Conservation (phyloP, 2,113 vertebrate species). For the Trematocara stigmaticum region DNA sequence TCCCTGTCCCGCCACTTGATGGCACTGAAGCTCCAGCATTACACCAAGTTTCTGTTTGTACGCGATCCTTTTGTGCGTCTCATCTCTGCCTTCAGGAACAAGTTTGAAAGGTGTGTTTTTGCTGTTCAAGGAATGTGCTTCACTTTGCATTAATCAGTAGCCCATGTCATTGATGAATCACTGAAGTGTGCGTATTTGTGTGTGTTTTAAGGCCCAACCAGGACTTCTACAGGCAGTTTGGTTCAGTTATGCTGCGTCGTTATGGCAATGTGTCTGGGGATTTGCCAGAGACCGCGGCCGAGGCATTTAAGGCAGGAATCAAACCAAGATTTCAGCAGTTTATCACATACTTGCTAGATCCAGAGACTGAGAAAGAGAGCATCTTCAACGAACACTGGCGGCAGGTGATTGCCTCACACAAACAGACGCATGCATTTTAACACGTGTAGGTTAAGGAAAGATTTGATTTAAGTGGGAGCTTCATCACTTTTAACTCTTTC, state of each 20-base stretch:
- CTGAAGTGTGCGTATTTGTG: background rate
- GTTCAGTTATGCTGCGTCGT: constrained; percentile 76
- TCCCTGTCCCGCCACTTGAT: constrained; percentile 63
- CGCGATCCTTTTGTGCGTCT: constrained; percentile 93
- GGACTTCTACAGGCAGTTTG: constrained; percentile 86
- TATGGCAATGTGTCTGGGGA: constrained; percentile 70
- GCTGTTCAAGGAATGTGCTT: background rate
- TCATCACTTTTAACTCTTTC: background rate
- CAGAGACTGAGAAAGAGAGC: constrained; percentile 34
- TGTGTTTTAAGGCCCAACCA: constrained; percentile 77
- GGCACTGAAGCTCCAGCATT: constrained; percentile 77
- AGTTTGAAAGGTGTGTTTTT: constrained; percentile 75
- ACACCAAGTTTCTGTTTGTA: constrained; percentile 95
- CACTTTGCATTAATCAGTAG: background rate
- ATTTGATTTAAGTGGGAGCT: background rate
- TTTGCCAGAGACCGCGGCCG: constrained; percentile 79
- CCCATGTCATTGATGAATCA: background rate
- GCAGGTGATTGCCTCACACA: constrained; percentile 34
- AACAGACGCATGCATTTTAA: background rate
- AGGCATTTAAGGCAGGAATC: constrained; percentile 81
- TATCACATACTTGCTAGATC: constrained; percentile 85
- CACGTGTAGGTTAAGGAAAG: background rate
- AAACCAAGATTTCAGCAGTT: constrained; percentile 88
- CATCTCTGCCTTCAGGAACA: constrained; percentile 94
- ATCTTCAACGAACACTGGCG: constrained; percentile 71